Percentiles rank a stretch among this genome's conserved stretches.
phyloP scores from a whole-genome alignment of 1,140 invertebrate species.

The Solenopsis fugax region DNA sequence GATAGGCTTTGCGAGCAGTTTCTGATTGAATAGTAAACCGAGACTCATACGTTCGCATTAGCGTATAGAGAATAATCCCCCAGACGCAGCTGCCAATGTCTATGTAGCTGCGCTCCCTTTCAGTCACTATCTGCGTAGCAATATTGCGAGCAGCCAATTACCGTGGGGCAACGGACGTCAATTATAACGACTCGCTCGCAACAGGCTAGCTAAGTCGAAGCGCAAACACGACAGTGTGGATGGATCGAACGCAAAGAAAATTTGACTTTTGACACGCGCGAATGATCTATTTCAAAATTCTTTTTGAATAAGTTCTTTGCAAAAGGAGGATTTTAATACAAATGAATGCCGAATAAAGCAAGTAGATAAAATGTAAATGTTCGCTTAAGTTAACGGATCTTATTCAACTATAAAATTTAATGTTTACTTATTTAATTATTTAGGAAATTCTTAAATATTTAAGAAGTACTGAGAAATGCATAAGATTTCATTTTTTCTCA shows the following conservation, averaged over 20 bases:
- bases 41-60: conserved; percentile 68
- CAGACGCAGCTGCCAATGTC: conserved; percentile 62
- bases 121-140: conserved; percentile 64
- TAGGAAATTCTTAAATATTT: too few species aligned
- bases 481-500: neutral
- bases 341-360: neutral
- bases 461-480: too few species aligned
- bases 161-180: conserved; percentile 49
- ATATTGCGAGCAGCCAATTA: conserved; percentile 65
- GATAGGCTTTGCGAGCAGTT: conserved; percentile 63
- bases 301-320: neutral
- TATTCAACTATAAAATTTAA: neutral
- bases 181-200: conserved; percentile 63
- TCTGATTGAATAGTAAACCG: conserved; percentile 70
- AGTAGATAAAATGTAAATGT: neutral
- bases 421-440: neutral
- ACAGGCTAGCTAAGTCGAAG: conserved; percentile 57
- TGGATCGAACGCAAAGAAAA: conserved; percentile 31
- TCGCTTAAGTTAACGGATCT: neutral
- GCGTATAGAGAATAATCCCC: conserved; percentile 66
- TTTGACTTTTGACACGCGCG: neutral
- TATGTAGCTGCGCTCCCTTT: conserved; percentile 56
- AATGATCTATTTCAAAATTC: neutral
- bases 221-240: conserved; percentile 33
- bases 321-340: too few species aligned